phyloP scores from a whole-genome alignment of 2,113 vertebrate species.

The Vulpes vulpes region DNA sequence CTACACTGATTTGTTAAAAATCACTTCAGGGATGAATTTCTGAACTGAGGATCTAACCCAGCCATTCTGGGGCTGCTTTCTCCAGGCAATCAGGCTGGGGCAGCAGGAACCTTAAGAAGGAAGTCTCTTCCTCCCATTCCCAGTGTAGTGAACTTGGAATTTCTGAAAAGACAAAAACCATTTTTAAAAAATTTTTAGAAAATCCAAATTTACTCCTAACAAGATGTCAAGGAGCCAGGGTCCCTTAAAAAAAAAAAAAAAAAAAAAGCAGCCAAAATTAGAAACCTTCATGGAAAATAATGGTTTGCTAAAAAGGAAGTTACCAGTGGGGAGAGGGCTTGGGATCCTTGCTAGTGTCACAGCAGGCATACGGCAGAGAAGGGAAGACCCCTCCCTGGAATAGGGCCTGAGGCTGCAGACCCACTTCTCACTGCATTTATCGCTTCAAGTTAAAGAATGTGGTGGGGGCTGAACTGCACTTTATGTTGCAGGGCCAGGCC shows the following conservation, averaged over 20 bases:
- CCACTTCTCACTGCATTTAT: conserved; percentile 70
- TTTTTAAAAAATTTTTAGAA: not conserved
- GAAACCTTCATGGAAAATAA: not conserved
- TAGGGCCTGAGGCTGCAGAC: conserved; percentile 64
- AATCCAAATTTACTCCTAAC: conserved; percentile 49
- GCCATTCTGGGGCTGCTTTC: conserved; percentile 72
- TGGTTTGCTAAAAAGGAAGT: not conserved
- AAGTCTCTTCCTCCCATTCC: not conserved
- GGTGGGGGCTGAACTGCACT: conserved; percentile 82
- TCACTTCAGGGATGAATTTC: not conserved
- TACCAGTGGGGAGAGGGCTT: not conserved
- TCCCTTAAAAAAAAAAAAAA: conserved; percentile 61
- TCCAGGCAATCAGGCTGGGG: conserved; percentile 42
- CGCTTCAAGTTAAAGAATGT: conserved; percentile 79
- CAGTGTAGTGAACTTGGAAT: conserved; percentile 62
- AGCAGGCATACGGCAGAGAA: not conserved
- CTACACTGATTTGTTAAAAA: conserved; percentile 45
- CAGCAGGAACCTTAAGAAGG: conserved; percentile 8
- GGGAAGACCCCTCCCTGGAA: not conserved
- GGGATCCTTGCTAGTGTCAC: not conserved
- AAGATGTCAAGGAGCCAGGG: not conserved
- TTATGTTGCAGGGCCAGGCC: conserved; percentile 91
- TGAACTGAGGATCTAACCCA: conserved; percentile 47
- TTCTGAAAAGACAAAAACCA: conserved; percentile 28
- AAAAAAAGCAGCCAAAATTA: conserved; percentile 42